Evolutionary conservation across 2,797 vertebrate species (phyloP).

Genomic region (Coregonus ussuriensis): DNA sequence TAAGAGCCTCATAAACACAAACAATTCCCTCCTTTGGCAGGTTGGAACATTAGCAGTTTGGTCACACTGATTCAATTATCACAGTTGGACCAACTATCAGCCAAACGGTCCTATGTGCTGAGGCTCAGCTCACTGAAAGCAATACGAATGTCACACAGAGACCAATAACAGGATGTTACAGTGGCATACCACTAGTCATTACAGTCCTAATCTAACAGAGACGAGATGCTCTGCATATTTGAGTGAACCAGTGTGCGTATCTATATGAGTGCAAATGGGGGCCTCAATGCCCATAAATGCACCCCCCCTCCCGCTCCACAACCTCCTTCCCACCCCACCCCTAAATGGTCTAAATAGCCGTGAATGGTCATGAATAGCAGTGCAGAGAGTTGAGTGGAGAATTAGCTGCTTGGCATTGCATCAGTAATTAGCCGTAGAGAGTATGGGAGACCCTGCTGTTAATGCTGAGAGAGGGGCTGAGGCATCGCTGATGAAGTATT

Average conservation of each 20-base stretch:
- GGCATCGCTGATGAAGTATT: constrained; percentile 93
- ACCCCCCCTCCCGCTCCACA: constrained; percentile 51
- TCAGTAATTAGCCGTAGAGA: constrained; percentile 91
- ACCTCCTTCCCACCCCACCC: constrained; percentile 31
- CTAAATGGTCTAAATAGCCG: constrained; percentile 81
- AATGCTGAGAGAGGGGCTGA: constrained; percentile 87
- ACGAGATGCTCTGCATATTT: constrained; percentile 65
- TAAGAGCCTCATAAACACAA: neutral
- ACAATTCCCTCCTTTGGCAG: neutral
- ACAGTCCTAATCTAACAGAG: constrained; percentile 63
- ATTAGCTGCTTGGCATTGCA: constrained; percentile 92
- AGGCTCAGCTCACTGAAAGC: neutral
- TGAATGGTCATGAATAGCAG: constrained; percentile 87
- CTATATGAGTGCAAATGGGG: constrained; percentile 64
- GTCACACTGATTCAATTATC: neutral
- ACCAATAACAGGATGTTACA: neutral
- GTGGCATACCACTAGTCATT: constrained; percentile 36
- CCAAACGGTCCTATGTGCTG: neutral
- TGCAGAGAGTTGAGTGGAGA: constrained; percentile 87
- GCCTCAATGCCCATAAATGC: constrained; percentile 60
- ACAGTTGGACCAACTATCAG: neutral
- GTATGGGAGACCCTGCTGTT: constrained; percentile 88
- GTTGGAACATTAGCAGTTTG: neutral
- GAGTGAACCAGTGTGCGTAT: constrained; percentile 59
- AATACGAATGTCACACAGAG: neutral